Evolutionary conservation across 1,140 invertebrate species (phyloP), one percentile per base, ranked within the genome.

Genomic region (Ostrea denselamellosa): DNA sequence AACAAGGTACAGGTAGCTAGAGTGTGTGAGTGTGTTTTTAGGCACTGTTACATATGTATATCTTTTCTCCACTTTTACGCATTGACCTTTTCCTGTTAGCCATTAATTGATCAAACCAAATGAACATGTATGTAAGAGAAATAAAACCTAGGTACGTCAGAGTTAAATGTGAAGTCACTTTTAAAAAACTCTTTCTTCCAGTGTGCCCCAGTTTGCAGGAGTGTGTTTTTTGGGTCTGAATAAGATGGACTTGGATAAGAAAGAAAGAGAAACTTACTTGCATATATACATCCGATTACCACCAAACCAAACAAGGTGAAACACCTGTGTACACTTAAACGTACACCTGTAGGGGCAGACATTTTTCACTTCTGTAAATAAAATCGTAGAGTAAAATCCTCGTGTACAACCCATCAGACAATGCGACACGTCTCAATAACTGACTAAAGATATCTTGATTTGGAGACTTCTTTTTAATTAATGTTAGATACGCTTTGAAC

Each of bases 221-320:
- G 1, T 44, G 34, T 44, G 1, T 1, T 2, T 44, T 44, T 44
- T 44, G 34, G 1, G 34, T 44, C 34, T 44, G 34, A 44, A 5
- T 44, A 44, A 5, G 1, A 1, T 44, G 34, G 5, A 44, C 2
- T 12, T 10, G 17, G 19, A 10, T 14, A 25, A 71, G 22, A 71
- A 0, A 28, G 2, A 8, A 12, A 71, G 22, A 71, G 12, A 22
- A 12, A 14, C 68, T 28, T 77, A 77, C 68, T 25, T 77, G 22
- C 68, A 77, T 77, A 77, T 34, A 77, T 12, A 77, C 68, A 77
- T 8, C 68, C 28, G 68, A 77, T 77, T 34, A 77, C 17, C 9
- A 77, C 28, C 68, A 77, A 12, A 77, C 22, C 14, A 77, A 77
- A 34, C 68, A 77, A 9, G 28, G 25, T 28, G 9, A 77, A 77